Evolutionary conservation across 2,888 invertebrate genomes (phyloP), one percentile per base, ranked within the genome.

Genomic region (Exocentrus adspersus): DNA sequence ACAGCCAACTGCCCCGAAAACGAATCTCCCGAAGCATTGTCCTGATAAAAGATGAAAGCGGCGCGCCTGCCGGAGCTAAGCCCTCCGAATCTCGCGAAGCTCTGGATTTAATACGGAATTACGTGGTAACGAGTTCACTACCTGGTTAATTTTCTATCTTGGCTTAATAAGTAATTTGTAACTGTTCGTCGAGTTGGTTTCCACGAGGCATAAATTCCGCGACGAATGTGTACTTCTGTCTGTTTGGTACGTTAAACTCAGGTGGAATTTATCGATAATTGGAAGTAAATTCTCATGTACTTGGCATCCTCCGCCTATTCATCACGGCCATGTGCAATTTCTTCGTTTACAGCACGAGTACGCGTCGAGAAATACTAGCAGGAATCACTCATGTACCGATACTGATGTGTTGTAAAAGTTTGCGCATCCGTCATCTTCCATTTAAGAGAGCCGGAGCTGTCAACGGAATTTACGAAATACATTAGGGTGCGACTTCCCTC

Each of bases 81-180:
- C 54, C 24, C 42, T 4, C 10, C 17, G 30, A 56, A 30, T 56
- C 45, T 16, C 45, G 17, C 32, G 45, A 16, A 45, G 30, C 56
- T 56, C 17, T 42, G 16, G 56, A 45, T 43, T 28, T 56, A 43
- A 21, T 19, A 20, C 41, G 28, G 16, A 56, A 30, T 56, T 45
- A 56, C 21, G n/a, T 46, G 32, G 46, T 32, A 19, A 42, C 30
- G 32, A 57, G 57, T 45, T 57, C 45, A 45, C 32, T 42, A 46
- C 46, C 45, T 57, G 54, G 14, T 43, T 54, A 54, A 54, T 54
- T 54, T 54, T 54, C 54, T 43, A 54, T 43, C 54, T 54, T 54
- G 43, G 21, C 42, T 21, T 54, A 54, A 48, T 48, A 48, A 48
- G 48, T 48, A 24, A 48, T 48, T 48, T 24, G 48, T 48, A 28